Evolutionary conservation across 64 coral and sea anemone genomes (phyloP).

Genomic region (Montipora cactus): DNA sequence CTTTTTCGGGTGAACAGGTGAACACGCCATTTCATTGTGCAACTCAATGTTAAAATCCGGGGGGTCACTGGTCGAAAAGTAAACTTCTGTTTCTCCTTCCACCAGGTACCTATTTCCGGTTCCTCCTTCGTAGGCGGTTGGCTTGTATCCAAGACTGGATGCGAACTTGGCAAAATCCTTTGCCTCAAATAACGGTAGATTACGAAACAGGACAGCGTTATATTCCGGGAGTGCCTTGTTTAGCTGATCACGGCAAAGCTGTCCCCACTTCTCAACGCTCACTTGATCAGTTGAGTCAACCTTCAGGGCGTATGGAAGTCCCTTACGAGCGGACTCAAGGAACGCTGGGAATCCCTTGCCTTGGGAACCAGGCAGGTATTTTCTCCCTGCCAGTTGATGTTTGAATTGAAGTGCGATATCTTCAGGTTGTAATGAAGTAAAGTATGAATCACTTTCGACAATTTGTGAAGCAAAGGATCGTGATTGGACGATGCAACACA

Average conservation of each 20-base stretch:
- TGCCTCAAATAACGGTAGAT: conserved; percentile 33
- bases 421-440: conserved; percentile 21
- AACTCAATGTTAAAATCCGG: conserved; percentile 76
- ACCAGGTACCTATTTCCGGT: conserved; percentile 65
- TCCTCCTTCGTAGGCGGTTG: conserved; percentile 77
- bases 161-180: conserved; percentile 75
- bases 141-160: conserved; percentile 66
- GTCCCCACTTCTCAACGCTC: conserved; percentile 61
- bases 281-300: conserved; percentile 18
- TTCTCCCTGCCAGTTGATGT: conserved; percentile 67
- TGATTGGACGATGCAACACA: neutral
- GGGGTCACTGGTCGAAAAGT: conserved; percentile 75
- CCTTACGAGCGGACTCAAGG: conserved; percentile 54
- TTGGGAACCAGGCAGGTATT: conserved; percentile 74
- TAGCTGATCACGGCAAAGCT: conserved; percentile 64
- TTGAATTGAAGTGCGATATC: conserved; percentile 44
- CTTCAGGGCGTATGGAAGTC: conserved; percentile 71
- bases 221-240: conserved; percentile 60
- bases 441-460: conserved; percentile 34
- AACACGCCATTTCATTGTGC: conserved; percentile 97
- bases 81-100: conserved; percentile 45
- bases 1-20: conserved; percentile 75
- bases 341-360: conserved; percentile 71
- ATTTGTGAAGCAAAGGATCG: conserved; percentile 21
- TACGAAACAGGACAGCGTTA: conserved; percentile 84